Evolutionary conservation across 2,113 vertebrate species (phyloP), one percentile per base, ranked within the genome.

Genomic region (Rhea pennata): DNA sequence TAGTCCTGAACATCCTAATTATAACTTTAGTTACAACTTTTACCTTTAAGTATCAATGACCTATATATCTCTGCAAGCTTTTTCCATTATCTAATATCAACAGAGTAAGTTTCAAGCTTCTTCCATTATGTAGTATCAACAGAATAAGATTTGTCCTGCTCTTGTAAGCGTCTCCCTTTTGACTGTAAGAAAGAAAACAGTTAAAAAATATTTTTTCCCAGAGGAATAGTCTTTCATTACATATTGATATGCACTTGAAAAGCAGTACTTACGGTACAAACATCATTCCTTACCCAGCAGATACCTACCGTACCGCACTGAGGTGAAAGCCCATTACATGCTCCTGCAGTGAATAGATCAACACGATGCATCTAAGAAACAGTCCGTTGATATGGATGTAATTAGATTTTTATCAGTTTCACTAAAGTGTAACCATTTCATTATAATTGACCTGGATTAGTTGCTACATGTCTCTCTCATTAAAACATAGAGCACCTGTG

Each of bases 391-490:
- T 95, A 92, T 3, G 87, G 87, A 65, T 14, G 19, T 93, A 84
- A 97, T 97, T 88, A 96, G 97, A 96, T 97, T 96, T 96, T 96
- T 97, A 97, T 97, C 97, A 92, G 77, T 95, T 94, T 75, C 91
- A 97, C 87, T 87, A 96, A 64, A 58, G 93, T 97, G 96, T 88
- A 97, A 93, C 92, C 67, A 88, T 97, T 96, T 95, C 82, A 93
- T 94, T 97, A 93, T 93, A 97, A 95, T 92, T 98, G 98, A 97
- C 96, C 97, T 26, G 88, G 78, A 97, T 98, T 97, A 91, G 94
- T 97, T 97, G 92, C 96, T 96, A 70, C 95, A 88, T 96, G 97
- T 97, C 95, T 97, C 89, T 65, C 95, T 97, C 95, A 97, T 98
- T 98, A 97, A 96, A 97, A 96, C 61, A 4, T 93, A 77, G 92